Conservation (phyloP, 1,140 invertebrate genomes). For the Euglossa dilemma region DNA sequence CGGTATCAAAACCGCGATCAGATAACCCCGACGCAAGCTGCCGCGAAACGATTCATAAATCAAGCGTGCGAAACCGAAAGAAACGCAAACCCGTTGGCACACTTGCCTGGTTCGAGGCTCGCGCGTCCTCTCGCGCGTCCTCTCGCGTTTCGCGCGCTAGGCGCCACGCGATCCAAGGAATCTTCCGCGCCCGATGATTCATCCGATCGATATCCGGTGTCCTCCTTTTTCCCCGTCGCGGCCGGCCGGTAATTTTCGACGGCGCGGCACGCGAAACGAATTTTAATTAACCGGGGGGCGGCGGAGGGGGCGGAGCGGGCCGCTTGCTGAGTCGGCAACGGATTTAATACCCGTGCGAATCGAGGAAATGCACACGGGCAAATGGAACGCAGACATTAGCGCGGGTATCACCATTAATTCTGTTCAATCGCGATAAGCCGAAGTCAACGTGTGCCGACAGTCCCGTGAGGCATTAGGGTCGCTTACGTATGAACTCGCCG, state of each 20-base stretch:
- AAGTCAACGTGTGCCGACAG: slow-evolving; percentile 66
- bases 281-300: slow-evolving; percentile 20
- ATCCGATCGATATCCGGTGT: background rate
- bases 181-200: background rate
- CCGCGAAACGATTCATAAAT: background rate
- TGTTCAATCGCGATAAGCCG: slow-evolving; percentile 65
- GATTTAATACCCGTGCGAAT: slow-evolving; percentile 49
- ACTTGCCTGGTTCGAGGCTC: background rate
- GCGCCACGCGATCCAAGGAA: background rate
- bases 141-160: too few relatives aligned
- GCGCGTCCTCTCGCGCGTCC: background rate
- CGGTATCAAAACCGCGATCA: background rate
- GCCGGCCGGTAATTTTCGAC: background rate
- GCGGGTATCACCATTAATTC: slow-evolving; percentile 61
- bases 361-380: slow-evolving; percentile 44
- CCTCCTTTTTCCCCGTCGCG: background rate
- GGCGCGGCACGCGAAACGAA: slow-evolving; percentile 10
- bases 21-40: background rate
- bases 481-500: slow-evolving; percentile 66
- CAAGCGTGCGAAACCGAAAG: background rate
- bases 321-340: slow-evolving; percentile 29
- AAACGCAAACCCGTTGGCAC: background rate
- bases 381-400: slow-evolving; percentile 52
- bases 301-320: too few relatives aligned
- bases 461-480: slow-evolving; percentile 67